Evolutionary conservation across 2,888 invertebrate genomes (phyloP), one percentile per base, ranked within the genome.

Genomic region (Drosophila paranaensis): DNA sequence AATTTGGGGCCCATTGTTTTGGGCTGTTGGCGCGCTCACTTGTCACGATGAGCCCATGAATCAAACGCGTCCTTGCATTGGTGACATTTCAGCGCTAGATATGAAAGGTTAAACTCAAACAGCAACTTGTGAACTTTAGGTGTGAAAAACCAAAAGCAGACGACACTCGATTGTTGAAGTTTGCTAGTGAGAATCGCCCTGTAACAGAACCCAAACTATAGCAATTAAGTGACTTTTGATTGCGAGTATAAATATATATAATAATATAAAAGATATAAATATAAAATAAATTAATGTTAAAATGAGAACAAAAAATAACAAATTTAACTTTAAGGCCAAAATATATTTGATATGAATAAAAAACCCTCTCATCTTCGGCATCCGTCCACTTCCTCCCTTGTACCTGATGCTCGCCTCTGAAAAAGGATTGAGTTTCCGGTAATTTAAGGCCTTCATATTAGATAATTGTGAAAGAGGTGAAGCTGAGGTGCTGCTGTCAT

Each of bases 1-100:
- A 81, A 79, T 87, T 81, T 64, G 66, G 57, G 60, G 35, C 20
- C 50, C 70, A 79, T 74, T 87, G 84, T 83, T 74, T 74, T 65
- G 33, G 39, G 54, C 25, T 50, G 6, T 16, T 33, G 48, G 71
- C n/a, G 39, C 55, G 14, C 46, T 61, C 60, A 62, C 33, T 77
- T 66, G 68, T 69, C 58, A 58, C 39, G 30, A 39, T 45, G 30
- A 8, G 20, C 37, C 16, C 55, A 69, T 74, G 56, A 70, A 60
- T 69, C 64, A 62, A 54, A 48, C 35, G 20, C 27, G 56, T 64
- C 48, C 55, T 74, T 79, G 60, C 42, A 46, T 61, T 61, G 27
- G n/a, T 74, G 55, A 46, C 60, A 61, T 64, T 64, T 64, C 30
- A 42, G 25, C 39, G 33, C 8, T 25, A 40, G 46, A 43, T 1